Evolutionary conservation across 2,113 vertebrate genomes (phyloP).

Genomic region (Podarcis muralis): DNA sequence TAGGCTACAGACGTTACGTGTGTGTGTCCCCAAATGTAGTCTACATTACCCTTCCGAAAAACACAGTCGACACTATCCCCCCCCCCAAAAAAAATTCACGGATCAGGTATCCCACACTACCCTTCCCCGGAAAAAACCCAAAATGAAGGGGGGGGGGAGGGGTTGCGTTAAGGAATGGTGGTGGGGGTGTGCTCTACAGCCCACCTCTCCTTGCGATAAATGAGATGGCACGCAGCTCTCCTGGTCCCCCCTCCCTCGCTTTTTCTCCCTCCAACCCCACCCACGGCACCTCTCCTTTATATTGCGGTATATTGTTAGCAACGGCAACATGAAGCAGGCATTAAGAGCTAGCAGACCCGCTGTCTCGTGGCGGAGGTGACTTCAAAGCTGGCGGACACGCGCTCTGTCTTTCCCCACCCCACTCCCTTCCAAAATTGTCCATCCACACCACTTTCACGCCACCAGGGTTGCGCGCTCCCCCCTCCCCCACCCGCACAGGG

Average conservation of each 20-base stretch:
- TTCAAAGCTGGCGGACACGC: conserved; percentile 50
- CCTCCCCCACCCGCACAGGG: conserved; percentile 23
- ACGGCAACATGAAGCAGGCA: conserved; percentile 60
- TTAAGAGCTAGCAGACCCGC: conserved; percentile 47
- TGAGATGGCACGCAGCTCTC: conserved; percentile 35
- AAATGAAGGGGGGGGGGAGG: not conserved
- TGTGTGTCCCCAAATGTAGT: too few species aligned
- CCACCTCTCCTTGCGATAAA: conserved; percentile 42
- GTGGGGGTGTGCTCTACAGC: not conserved
- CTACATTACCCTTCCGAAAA: not conserved
- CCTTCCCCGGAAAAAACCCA: not conserved
- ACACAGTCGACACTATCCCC: not conserved
- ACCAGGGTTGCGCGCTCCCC: not conserved
- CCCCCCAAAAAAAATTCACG: not conserved
- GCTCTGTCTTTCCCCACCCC: not conserved
- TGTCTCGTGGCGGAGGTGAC: conserved; percentile 56
- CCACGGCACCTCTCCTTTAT: conserved; percentile 31
- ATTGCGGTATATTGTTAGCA: conserved; percentile 55
- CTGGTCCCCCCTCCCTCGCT: too few species aligned
- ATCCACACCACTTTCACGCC: conserved; percentile 14
- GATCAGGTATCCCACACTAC: conserved; percentile 53
- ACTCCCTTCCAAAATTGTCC: conserved; percentile 12
- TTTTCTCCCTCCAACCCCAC: not conserved
- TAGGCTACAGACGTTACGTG: too few species aligned
- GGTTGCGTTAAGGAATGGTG: too few species aligned